phyloP scores from a whole-genome alignment of 2,113 vertebrate species.

The Ictalurus punctatus region DNA sequence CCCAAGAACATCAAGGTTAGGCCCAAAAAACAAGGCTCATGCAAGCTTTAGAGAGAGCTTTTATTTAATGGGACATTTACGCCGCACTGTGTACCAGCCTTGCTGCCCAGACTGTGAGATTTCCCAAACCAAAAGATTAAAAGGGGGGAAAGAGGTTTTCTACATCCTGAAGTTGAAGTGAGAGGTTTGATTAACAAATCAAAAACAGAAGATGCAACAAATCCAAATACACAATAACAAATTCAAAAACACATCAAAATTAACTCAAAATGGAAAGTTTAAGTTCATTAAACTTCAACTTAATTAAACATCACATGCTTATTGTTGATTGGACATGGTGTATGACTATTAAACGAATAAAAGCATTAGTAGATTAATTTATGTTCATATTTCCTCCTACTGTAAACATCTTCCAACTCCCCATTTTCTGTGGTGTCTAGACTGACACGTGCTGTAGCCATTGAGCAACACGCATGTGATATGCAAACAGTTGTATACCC shows the following conservation, averaged over 20 bases:
- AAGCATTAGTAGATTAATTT: background rate
- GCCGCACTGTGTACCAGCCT: slow-evolving; percentile 35
- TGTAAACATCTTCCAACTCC: background rate
- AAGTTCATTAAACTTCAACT: background rate
- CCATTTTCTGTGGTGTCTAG: background rate
- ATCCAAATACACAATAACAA: background rate
- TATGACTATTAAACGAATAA: background rate
- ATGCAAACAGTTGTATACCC: background rate
- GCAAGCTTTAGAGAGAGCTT: slow-evolving; percentile 58
- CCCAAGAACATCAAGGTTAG: slow-evolving; percentile 67
- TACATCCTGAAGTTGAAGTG: background rate
- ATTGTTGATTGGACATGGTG: background rate
- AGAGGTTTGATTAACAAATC: background rate
- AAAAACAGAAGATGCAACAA: background rate
- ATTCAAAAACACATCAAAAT: background rate
- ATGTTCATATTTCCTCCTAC: background rate
- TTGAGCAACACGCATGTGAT: background rate
- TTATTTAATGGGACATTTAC: slow-evolving; percentile 69
- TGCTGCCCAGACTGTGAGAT: slow-evolving; percentile 40
- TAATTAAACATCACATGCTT: background rate
- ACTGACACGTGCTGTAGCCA: background rate
- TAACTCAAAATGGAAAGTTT: background rate
- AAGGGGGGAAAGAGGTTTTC: background rate
- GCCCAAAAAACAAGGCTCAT: slow-evolving; percentile 60
- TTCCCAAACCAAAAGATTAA: slow-evolving; percentile 54